Base-by-base conservation (phyloP, 2,797 vertebrate species). In the Gambelia wislizenii region DNA sequence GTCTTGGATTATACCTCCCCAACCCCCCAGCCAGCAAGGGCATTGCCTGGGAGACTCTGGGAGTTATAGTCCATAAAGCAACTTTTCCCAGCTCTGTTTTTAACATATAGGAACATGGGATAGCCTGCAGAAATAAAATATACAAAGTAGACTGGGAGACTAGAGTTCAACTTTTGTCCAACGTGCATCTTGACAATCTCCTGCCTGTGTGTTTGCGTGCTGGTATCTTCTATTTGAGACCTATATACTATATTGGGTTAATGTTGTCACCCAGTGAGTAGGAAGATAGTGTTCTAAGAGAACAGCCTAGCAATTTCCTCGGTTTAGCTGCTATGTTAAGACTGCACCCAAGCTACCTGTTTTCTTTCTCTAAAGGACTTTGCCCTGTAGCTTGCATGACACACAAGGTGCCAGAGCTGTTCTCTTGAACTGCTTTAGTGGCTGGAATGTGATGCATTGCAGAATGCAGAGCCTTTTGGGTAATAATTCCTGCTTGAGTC, bases 351-450 rank as follows among this genome's bases (percentile, higher is more conserved):
- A 83, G 6, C 36, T 30, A 1, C n/a, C 47, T 77, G 42, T 22
- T 81, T 84, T 54, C 10, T 70, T 25, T 25, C 44, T 20, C 4
- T 67, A 18, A 6, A 18, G 78, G 70, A 89, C 84, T 89, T 89
- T 89, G 78, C 70, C 79, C 78, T 42, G 2, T 69, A n/a, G 22
- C 3, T 83, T 76, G 69, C 36, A 39, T 75, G 8, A 13, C 44
- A 30, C 27, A 75, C 2, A 76, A 2, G 44, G 2, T 74, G 33
- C 33, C 30, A 44, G 30, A 78, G 8, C 30, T 79, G 22, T 80
- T 85, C 7, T 22, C 64, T 22, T 25, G 44, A 18, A 18, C 84
- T 12, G 30, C 25, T 54, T 69, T 76, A 75, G 36, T 22, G 42
- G 2, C 36, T 79, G 39, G 44, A 49, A 42, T 85, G 69, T 27